Base-by-base conservation (phyloP, 2,113 vertebrate species). In the Carassius gibelio region DNA sequence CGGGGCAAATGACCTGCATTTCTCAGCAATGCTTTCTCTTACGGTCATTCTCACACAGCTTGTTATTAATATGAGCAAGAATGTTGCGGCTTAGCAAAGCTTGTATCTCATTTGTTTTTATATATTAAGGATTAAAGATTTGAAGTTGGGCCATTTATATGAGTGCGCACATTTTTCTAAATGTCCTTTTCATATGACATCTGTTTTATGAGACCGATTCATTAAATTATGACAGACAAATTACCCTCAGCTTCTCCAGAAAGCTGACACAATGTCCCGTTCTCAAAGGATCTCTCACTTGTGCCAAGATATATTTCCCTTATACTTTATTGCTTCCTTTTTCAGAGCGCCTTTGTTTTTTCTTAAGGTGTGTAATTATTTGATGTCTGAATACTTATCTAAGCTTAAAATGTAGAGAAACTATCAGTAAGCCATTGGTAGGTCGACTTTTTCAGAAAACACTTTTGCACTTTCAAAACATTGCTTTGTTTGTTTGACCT, bases 21-120 rank as follows among this genome's bases (percentile, higher is more conserved):
- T 81, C 50, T 80, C 30, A 78, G 48, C 52, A 83, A 30, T 52
- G 38, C 38, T 42, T 81, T 68, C 77, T 34, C 69, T 76, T 84
- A 21, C 1, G 21, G 45, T 74, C 50, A 71, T 48, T 81, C 57
- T 61, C 9, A 8, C 21, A 61, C 8, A 19, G 55, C 5, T 59
- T 5, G 2, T 78, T 81, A 81, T 26, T 34, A 68, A 34, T 82
- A 48, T 48, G 42, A 13, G 42, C 8, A 68, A 68, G 81, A 82
- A 82, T 59, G 3, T 57, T 59, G n/a, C 5, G 3, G 59, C 59
- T 80, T 80, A n/a, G 57, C 34, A 64, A 81, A 81, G 38, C 62
- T 68, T 69, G 9, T 34, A 55, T 34, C 26, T 36, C 48, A n/a
- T 55, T 34, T 55, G 45, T 38, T 82, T 78, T 42, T 23, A 78